Evolutionary conservation across 2,113 vertebrate species (phyloP), one percentile per base, ranked within the genome.

Genomic region (Nerophis ophidion): DNA sequence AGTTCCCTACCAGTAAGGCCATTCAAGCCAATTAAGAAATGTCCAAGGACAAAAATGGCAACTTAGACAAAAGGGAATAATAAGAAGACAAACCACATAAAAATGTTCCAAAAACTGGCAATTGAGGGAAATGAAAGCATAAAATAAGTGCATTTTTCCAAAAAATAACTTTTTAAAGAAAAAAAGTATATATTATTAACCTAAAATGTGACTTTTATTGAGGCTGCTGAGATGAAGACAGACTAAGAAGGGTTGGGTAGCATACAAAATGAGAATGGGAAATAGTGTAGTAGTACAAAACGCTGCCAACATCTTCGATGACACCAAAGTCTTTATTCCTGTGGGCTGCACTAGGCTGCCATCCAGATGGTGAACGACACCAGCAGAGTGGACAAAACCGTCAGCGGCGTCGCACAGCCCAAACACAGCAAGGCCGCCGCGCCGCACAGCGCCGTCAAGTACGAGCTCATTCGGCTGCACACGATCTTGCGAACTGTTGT

Each of bases 341-440:
- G 36, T 7, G 48, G 16, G 15, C 16, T 46, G 26, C 50, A 8
- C 75, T 61, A 92, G 10, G 90, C 87, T 0, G 90, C 89, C 91
- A 92, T 92, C 91, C 91, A 92, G 77, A 92, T 85, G 57, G 83
- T 87, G 75, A 90, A 89, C 1, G 91, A 81, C 66, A 89, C 8
- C 16, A 92, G 57, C 48, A 88, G 14, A 0, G 80, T 83, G 0
- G 60, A 60, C 12, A 90, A 33, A 17, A 84, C 46, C 3, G 66
- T 82, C 64, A 79, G 68, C 0, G 75, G 64, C 2, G 82, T 86
- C 48, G 81, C 42, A 1, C 77, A 81, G 19, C 84, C 86, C 55
- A 84, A 66, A 48, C 68, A 88, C 11, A 90, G 48, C 71, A 62
- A 56, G 40, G 46, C 44, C 40, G 63, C 81, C 2, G 76, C 10